These are phyloP conservation scores for Heliconius cydno DNA, from an alignment of 2,888 invertebrate species.

Conservation along the genomic window DNA sequence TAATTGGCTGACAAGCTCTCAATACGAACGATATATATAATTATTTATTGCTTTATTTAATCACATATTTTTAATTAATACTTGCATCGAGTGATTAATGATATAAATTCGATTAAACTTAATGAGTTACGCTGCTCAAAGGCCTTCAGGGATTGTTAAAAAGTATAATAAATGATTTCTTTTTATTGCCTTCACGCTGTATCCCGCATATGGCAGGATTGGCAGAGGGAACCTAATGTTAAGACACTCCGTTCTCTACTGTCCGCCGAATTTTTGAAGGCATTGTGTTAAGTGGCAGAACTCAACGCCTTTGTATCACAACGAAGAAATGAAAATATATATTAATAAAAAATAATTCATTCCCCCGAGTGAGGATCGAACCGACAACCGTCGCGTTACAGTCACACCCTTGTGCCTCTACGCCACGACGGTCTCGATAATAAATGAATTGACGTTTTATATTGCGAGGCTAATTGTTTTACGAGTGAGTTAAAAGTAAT, in stretches of 20 bases:
- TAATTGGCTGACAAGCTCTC: conserved; percentile 26
- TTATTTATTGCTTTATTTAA: conserved; percentile 24
- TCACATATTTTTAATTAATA: conserved; percentile 16
- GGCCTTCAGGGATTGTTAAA: conserved; percentile 12
- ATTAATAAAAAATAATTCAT: no score
- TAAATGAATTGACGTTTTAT: not conserved
- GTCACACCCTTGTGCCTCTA: no score
- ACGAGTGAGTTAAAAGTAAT: not conserved
- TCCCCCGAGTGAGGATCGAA: no score
- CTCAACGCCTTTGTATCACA: no score
- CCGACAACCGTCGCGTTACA: no score
- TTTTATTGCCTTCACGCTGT: no score
- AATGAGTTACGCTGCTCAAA: conserved; percentile 2
- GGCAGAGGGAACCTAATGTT: no score
- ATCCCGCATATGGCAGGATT: no score
- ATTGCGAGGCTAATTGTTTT: conserved; percentile 5
- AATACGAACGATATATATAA: conserved; percentile 10
- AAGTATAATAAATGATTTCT: not conserved
- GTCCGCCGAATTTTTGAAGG: no score
- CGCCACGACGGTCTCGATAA: not conserved
- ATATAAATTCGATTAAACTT: conserved; percentile 26
- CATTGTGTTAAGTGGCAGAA: no score
- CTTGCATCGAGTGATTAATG: conserved; percentile 22
- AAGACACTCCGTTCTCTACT: no score
- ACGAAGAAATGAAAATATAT: no score